phyloP scores from a whole-genome alignment of 2,888 invertebrate species.

The Ochropacha duplaris region DNA sequence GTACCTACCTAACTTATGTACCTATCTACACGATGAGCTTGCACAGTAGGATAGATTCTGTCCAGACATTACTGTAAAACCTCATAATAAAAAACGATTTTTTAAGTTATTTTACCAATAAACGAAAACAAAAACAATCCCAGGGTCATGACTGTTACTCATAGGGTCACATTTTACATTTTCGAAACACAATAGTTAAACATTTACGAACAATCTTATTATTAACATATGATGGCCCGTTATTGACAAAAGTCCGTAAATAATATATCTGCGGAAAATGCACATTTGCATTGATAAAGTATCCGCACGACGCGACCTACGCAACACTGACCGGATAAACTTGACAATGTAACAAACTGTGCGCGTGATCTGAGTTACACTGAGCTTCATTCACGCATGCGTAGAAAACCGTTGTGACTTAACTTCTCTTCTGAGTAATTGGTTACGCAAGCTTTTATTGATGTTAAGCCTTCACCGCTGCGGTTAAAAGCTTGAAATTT shows the following conservation, averaged over 20 bases:
- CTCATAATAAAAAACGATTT: no score
- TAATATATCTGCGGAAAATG: slow-evolving; percentile 7
- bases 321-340: slow-evolving; percentile 21
- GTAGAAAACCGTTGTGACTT: neutral
- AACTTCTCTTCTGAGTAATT: neutral
- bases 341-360: slow-evolving; percentile 22
- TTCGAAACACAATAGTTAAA: neutral
- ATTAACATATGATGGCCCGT: slow-evolving; percentile 10
- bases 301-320: slow-evolving; percentile 5
- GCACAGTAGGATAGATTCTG: no score
- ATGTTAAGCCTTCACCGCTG: no score
- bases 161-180: neutral
- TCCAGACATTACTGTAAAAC: no score
- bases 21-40: no score
- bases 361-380: neutral
- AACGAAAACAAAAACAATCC: neutral
- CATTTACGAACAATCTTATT: slow-evolving; percentile 1
- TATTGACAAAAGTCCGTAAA: slow-evolving; percentile 13
- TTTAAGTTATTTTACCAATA: neutral
- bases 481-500: no score
- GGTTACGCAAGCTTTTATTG: neutral
- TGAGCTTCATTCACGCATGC: neutral
- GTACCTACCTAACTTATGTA: no score
- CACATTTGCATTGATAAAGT: slow-evolving; percentile 19
- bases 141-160: no score